A percentile compares a stretch with the other conserved stretches of the same genome.
Conservation (phyloP, 2,888 invertebrate species). For the Perizoma affinitatum region DNA sequence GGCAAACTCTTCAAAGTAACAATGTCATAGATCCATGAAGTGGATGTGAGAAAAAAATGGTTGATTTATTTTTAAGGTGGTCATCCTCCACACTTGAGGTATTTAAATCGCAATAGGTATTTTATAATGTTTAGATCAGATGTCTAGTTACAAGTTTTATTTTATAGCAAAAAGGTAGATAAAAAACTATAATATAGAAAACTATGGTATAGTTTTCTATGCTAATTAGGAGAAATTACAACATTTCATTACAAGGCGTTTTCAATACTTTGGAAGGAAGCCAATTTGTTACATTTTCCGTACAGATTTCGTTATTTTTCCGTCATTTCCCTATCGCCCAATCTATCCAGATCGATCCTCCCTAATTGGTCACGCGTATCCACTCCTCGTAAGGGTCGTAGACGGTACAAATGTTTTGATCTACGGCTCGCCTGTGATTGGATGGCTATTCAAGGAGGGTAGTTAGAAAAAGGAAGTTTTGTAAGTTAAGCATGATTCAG, state of each 20-base stretch:
- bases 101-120: too few species aligned
- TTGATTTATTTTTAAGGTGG: too few species aligned
- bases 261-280: not conserved
- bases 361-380: constrained; percentile 34
- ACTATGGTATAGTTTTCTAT: too few species aligned
- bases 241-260: not conserved
- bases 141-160: too few species aligned
- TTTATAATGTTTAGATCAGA: too few species aligned
- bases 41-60: too few species aligned
- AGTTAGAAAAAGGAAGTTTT: constrained; percentile 6
- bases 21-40: too few species aligned
- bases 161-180: too few species aligned
- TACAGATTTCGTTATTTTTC: not conserved
- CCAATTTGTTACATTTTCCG: constrained; percentile 7
- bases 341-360: constrained; percentile 16
- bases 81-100: too few species aligned
- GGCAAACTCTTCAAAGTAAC: too few species aligned
- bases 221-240: too few species aligned
- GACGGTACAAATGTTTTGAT: constrained; percentile 43
- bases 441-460: constrained; percentile 27
- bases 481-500: not conserved
- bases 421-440: constrained; percentile 32
- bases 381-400: constrained; percentile 27
- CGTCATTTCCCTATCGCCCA: constrained; percentile 20
- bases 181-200: too few species aligned